These are phyloP conservation scores for Drosophila leonis DNA, from an alignment of 2,888 invertebrate genomes.

Conservation along the genomic window DNA sequence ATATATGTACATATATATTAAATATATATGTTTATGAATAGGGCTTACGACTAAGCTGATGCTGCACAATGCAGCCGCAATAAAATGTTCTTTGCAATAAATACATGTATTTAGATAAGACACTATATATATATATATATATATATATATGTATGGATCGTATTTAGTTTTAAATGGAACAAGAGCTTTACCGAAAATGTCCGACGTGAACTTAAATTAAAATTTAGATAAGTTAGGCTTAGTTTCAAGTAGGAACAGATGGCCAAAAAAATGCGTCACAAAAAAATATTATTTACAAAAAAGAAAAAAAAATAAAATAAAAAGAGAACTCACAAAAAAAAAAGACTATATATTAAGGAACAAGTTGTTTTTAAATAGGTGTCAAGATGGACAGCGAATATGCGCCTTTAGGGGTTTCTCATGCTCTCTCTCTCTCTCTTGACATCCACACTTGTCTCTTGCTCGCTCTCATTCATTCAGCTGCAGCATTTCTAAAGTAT, in stretches of 20 bases:
- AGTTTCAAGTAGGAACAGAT: slow-evolving; percentile 8
- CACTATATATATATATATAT: slow-evolving; percentile 7
- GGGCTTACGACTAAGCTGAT: slow-evolving; percentile 13
- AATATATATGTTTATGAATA: not conserved
- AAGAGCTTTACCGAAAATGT: not conserved
- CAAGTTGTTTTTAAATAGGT: slow-evolving; percentile 5
- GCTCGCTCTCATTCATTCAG: slow-evolving; percentile 7
- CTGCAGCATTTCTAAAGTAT: slow-evolving; percentile 26
- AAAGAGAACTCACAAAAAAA: not conserved
- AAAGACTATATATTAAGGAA: slow-evolving; percentile 13
- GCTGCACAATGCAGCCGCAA: slow-evolving; percentile 14
- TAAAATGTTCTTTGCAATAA: not conserved
- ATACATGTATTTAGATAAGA: slow-evolving; percentile 5
- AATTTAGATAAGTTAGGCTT: slow-evolving; percentile 12
- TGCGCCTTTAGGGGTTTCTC: too few species aligned
- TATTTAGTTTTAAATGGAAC: slow-evolving; percentile 4
- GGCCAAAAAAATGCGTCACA: slow-evolving; percentile 9
- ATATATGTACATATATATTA: not conserved
- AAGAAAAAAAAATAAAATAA: not conserved
- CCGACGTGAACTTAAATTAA: not conserved
- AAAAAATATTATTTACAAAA: slow-evolving; percentile 4
- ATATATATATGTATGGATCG: not conserved
- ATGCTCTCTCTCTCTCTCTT: not conserved
- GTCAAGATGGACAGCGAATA: not conserved
- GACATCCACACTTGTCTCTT: not conserved